Evolutionary conservation across 2,888 invertebrate genomes (phyloP).

Genomic region (Apoda limacodes): DNA sequence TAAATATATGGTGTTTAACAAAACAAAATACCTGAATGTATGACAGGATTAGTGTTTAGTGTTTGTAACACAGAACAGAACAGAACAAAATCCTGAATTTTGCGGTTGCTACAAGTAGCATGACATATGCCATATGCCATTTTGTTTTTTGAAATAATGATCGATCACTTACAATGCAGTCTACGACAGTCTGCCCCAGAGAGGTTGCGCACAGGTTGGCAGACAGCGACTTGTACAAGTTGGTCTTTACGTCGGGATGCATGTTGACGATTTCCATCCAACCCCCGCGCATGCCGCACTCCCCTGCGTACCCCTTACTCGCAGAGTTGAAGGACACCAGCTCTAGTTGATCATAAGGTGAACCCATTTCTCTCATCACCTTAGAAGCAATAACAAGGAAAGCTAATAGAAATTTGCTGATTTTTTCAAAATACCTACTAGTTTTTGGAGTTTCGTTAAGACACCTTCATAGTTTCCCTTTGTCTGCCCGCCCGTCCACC

Average conservation of each 20-base stretch:
- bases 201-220: constrained; percentile 93
- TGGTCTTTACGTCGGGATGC: constrained; percentile 72
- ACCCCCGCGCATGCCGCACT: constrained; percentile 92
- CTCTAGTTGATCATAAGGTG: constrained; percentile 83
- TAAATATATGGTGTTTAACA: too few relatives aligned
- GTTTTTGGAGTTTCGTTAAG: too few relatives aligned
- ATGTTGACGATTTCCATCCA: constrained; percentile 91
- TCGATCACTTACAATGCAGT: constrained; percentile 86
- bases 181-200: constrained; percentile 87
- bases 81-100: not conserved
- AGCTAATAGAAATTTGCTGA: too few relatives aligned
- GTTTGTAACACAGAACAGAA: not conserved
- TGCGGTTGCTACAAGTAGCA: constrained; percentile 43
- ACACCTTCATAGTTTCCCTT: too few relatives aligned
- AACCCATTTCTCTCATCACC: constrained; percentile 86
- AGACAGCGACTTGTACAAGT: constrained; percentile 84
- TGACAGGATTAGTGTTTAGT: not conserved
- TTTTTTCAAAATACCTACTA: too few relatives aligned
- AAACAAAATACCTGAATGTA: not conserved
- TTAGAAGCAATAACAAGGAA: constrained; percentile 22
- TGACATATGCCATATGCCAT: too few relatives aligned
- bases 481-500: too few relatives aligned
- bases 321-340: constrained; percentile 93
- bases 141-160: not conserved
- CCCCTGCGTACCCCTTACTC: constrained; percentile 91